Percentiles rank a stretch among this genome's conserved stretches.
Conservation (phyloP, 2,113 vertebrate genomes). For the Callionymus lyra region DNA sequence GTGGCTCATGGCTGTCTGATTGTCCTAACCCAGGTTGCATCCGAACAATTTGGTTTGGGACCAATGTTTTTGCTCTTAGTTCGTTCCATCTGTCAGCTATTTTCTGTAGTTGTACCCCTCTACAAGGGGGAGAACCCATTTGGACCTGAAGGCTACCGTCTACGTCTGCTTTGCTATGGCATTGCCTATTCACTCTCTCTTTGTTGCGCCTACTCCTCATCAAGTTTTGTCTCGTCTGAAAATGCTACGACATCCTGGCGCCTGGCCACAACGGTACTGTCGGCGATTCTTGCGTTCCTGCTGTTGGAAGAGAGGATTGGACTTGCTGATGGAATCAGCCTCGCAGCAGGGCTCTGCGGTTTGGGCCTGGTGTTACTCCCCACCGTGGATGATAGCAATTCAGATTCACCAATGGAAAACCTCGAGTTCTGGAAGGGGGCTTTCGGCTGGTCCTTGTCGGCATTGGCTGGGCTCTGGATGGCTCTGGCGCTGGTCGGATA, state of each 20-base stretch:
- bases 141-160: conserved; percentile 78
- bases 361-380: conserved; percentile 84
- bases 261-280: conserved; percentile 83
- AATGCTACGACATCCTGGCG: conserved; percentile 85
- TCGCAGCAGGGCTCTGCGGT: conserved; percentile 75
- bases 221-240: conserved; percentile 79
- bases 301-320: conserved; percentile 86
- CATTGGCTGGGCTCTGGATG: conserved; percentile 84
- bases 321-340: conserved; percentile 70
- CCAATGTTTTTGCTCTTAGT: conserved; percentile 86
- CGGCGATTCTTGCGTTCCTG: conserved; percentile 82
- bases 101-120: conserved; percentile 75
- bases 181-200: conserved; percentile 87
- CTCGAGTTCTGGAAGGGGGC: conserved; percentile 81
- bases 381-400: conserved; percentile 68
- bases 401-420: conserved; percentile 31
- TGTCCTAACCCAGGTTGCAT: conserved; percentile 77
- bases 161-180: conserved; percentile 82
- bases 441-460: conserved; percentile 87
- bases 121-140: conserved; percentile 81
- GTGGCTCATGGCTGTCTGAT: conserved; percentile 83
- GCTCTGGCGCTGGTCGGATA: conserved; percentile 90
- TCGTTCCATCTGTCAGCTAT: conserved; percentile 79
- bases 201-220: conserved; percentile 86
- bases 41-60: conserved; percentile 80